A percentile compares a stretch with the other conserved stretches of the same genome.
Evolutionary conservation across 1,140 invertebrate species (phyloP).

Genomic region (Anoplolepis gracilipes): DNA sequence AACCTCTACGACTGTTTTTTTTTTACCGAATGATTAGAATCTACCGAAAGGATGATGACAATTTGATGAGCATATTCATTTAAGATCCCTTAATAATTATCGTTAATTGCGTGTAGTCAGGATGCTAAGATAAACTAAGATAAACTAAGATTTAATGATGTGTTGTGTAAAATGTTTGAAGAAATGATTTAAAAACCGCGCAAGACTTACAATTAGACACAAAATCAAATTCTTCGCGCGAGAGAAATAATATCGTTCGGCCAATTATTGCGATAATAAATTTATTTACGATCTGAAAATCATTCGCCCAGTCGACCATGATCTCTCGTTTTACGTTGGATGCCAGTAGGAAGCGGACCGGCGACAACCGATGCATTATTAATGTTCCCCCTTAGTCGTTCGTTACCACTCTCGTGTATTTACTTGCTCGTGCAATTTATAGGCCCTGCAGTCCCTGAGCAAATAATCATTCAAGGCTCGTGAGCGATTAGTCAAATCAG

Average conservation of each 20-base stretch:
- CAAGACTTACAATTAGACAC: neutral
- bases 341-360: conserved; percentile 76
- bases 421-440: conserved; percentile 75
- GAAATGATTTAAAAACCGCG: neutral
- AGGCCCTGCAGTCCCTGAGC: conserved; percentile 69
- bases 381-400: conserved; percentile 75
- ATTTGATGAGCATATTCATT: conserved; percentile 8
- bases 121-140: neutral
- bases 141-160: neutral
- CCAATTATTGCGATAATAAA: conserved; percentile 19
- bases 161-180: neutral
- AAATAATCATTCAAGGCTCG: conserved; percentile 44
- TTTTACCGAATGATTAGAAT: neutral
- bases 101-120: neutral
- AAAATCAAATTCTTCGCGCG: neutral
- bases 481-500: conserved; percentile 56
- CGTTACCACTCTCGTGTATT: conserved; percentile 76
- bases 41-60: neutral
- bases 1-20: conserved; percentile 24
- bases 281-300: conserved; percentile 5
- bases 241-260: neutral
- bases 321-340: conserved; percentile 72
- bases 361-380: conserved; percentile 80
- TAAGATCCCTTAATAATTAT: neutral
- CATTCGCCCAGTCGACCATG: conserved; percentile 59